Evolutionary conservation across 2,888 invertebrate genomes (phyloP).

Genomic region (Lepidochitona cinerea): DNA sequence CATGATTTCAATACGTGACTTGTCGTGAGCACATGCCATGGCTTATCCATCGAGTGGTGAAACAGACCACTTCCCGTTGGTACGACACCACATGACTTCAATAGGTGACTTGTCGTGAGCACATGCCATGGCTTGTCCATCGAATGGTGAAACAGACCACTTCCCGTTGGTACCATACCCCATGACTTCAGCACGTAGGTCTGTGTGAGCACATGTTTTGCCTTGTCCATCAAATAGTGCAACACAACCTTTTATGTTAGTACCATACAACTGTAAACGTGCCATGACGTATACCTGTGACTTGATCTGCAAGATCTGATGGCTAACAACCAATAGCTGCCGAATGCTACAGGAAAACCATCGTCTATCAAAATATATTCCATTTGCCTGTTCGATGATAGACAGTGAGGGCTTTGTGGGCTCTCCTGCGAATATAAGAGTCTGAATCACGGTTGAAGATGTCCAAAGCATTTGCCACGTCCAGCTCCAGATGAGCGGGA

Average conservation of each 20-base stretch:
- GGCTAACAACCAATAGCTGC: too few relatives aligned
- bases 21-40: too few relatives aligned
- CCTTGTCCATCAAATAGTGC: too few relatives aligned
- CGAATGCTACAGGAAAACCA: too few relatives aligned
- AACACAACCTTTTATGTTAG: too few relatives aligned
- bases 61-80: neutral
- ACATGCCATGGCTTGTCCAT: neutral
- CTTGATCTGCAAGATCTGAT: too few relatives aligned
- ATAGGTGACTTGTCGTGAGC: too few relatives aligned
- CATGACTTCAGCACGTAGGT: too few relatives aligned
- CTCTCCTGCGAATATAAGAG: slow-evolving; percentile 59
- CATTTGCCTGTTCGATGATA: slow-evolving; percentile 66
- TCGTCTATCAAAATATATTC: slow-evolving; percentile 59
- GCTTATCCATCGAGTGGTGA: neutral
- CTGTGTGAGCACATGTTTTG: too few relatives aligned
- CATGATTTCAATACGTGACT: too few relatives aligned
- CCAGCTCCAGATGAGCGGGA: slow-evolving; percentile 61
- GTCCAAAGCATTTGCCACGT: slow-evolving; percentile 61
- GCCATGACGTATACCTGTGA: too few relatives aligned
- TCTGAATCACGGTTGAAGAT: slow-evolving; percentile 62
- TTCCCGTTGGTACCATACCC: neutral
- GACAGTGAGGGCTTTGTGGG: slow-evolving; percentile 59
- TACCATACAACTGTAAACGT: too few relatives aligned
- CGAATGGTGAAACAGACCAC: neutral
- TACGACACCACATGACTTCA: neutral